Evolutionary conservation across 2,113 vertebrate species (phyloP).

Genomic region (Bujurquina vittata): DNA sequence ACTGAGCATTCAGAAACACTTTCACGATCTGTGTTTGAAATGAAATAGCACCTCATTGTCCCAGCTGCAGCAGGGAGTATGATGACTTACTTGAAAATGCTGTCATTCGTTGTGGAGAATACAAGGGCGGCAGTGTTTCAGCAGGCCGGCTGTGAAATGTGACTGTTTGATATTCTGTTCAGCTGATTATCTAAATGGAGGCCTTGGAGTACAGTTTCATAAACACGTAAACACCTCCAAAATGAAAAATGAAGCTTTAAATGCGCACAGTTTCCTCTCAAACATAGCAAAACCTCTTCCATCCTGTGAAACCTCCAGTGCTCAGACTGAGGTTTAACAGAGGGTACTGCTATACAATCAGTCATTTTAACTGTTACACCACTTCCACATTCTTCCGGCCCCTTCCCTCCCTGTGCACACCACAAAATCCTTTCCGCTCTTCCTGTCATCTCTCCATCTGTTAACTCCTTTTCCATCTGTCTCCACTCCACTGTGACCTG

Average conservation of each 20-base stretch:
- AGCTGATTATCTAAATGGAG: background rate
- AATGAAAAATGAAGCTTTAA: background rate
- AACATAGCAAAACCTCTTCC: background rate
- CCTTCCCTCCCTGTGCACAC: background rate
- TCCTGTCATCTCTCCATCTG: slow-evolving; percentile 59
- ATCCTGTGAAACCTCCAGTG: background rate
- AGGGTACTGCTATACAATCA: background rate
- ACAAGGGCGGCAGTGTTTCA: background rate
- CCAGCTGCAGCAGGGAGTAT: background rate
- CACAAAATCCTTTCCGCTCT: slow-evolving; percentile 32
- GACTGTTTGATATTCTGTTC: background rate
- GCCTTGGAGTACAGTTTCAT: background rate
- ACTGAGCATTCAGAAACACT: background rate
- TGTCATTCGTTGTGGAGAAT: background rate
- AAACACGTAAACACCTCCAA: background rate
- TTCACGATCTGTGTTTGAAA: background rate
- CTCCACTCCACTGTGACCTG: slow-evolving; percentile 24
- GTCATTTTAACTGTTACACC: slow-evolving; percentile 1
- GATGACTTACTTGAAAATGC: background rate
- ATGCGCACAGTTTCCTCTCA: background rate
- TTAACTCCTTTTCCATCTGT: slow-evolving; percentile 54
- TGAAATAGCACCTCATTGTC: background rate
- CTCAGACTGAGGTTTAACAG: background rate
- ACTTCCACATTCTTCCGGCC: slow-evolving; percentile 4
- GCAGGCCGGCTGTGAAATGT: background rate